These are phyloP conservation scores for Zonitis immaculata DNA, from an alignment of 2,888 invertebrate species.

Conservation along the genomic window DNA sequence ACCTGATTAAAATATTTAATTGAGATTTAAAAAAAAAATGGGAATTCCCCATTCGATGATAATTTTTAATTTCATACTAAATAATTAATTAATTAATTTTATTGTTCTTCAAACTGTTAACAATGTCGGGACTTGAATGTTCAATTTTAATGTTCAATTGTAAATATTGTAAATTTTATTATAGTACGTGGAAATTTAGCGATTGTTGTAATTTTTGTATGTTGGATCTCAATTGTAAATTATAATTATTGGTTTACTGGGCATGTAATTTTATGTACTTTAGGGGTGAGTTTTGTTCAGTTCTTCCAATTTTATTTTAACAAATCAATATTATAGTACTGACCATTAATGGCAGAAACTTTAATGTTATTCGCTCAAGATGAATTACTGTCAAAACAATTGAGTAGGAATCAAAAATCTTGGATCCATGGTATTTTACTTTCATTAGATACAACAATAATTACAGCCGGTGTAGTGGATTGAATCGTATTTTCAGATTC, in stretches of 20 bases:
- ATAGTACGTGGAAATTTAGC: slow-evolving; percentile 26
- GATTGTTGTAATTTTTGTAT: slow-evolving; percentile 29
- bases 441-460: slow-evolving; percentile 27
- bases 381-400: slow-evolving; percentile 33
- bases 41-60: neutral
- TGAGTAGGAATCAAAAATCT: slow-evolving; percentile 31
- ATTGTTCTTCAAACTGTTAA: neutral
- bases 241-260: slow-evolving; percentile 38
- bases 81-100: too few species aligned
- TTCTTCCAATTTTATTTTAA: neutral
- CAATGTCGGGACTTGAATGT: slow-evolving; percentile 11
- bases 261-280: slow-evolving; percentile 42
- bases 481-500: slow-evolving; percentile 26
- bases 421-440: slow-evolving; percentile 33
- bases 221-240: slow-evolving; percentile 32
- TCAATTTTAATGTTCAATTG: slow-evolving; percentile 10
- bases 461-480: slow-evolving; percentile 31
- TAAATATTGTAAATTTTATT: slow-evolving; percentile 27
- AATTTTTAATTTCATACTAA: neutral
- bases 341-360: slow-evolving; percentile 37
- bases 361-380: slow-evolving; percentile 36
- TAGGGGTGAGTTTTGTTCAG: slow-evolving; percentile 36
- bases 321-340: slow-evolving; percentile 28
- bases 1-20: neutral
- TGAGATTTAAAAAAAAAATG: neutral